phyloP scores from a whole-genome alignment of 92 coral and sea anemone genomes.

The Paragorgia papillata region DNA sequence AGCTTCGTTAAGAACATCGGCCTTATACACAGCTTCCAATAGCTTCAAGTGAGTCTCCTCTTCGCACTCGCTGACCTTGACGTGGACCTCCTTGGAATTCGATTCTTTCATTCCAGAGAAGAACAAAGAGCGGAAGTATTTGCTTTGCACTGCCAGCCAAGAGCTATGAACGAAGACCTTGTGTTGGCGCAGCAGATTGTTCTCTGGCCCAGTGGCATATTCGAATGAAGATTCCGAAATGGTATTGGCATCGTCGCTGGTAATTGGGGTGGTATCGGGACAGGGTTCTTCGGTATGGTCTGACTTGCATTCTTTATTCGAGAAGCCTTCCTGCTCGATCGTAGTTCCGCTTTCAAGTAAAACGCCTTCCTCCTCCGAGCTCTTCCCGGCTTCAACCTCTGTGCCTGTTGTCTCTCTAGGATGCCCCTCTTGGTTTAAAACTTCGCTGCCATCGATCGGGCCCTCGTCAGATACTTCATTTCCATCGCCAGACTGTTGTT shows the following conservation, averaged over 20 bases:
- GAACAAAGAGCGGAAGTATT: slow-evolving; percentile 21
- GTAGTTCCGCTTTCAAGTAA: background rate
- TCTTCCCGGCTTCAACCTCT: background rate
- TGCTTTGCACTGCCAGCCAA: slow-evolving; percentile 37
- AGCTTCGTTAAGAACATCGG: slow-evolving; percentile 9
- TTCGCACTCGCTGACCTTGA: slow-evolving; percentile 14
- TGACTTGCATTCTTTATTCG: background rate
- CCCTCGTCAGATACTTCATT: background rate
- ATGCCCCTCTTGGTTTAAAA: background rate
- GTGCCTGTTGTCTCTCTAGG: background rate
- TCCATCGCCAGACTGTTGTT: no score
- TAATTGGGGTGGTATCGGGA: background rate
- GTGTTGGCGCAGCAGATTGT: slow-evolving; percentile 1
- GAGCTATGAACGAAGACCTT: slow-evolving; percentile 24
- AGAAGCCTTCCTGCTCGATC: background rate
- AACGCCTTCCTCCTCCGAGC: background rate
- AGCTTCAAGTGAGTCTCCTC: slow-evolving; percentile 8
- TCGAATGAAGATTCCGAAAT: background rate
- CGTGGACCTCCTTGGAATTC: background rate
- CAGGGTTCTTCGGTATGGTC: background rate
- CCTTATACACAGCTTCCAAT: slow-evolving; percentile 31
- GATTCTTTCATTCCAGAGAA: slow-evolving; percentile 39
- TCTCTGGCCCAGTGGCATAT: background rate
- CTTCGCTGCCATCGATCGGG: background rate
- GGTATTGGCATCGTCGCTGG: background rate